Base-by-base conservation (phyloP, 2,888 invertebrate species). In the Thecophora atra region DNA sequence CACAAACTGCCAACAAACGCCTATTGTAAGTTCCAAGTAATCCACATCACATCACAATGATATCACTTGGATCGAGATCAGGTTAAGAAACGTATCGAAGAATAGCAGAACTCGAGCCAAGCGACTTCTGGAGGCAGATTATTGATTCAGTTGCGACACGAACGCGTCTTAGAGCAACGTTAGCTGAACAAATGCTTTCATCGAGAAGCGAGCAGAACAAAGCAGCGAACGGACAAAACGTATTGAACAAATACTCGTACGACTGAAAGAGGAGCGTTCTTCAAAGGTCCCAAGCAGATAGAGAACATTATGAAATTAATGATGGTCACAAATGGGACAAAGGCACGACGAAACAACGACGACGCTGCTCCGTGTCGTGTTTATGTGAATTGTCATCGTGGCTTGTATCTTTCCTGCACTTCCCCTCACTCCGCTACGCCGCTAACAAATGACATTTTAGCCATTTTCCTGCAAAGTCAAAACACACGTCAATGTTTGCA, bases 401-500 rank as follows among this genome's bases (percentile, higher is more conserved):
- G 37, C 7, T 2, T 37, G 37, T 47, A 47, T 17, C 4, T 47
- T n/a, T 47, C 13, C 47, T 11, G 15, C 47, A 47, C 47, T 47
- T 15, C 17, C 47, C 47, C 13, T 47, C 47, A 44, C 44, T 11
- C 5, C 47, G 4, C 47, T 37, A 8, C 37, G 11, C 47, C 47
- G n/a, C 44, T 13, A 44, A 17, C 47, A 15, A 47, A 5, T 17
- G 47, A 47, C 47, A 47, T 70, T 65, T 58, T 70, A 60, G 64
- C 58, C 63, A 26, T 73, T 42, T 73, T 56, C 73, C 72, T 72
- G 70, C 72, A 70, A 72, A 75, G 76, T 77, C 84, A 83, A 78
- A 82, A 83, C 83, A 83, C 83, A 83, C 82, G 82, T 81, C 83
- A 83, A 83, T 70, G 70, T 70, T 70, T 70, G 62, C 63, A n/a